These are phyloP conservation scores for Drosophila athabasca DNA, from an alignment of 1,140 invertebrate species.

Conservation along the genomic window DNA sequence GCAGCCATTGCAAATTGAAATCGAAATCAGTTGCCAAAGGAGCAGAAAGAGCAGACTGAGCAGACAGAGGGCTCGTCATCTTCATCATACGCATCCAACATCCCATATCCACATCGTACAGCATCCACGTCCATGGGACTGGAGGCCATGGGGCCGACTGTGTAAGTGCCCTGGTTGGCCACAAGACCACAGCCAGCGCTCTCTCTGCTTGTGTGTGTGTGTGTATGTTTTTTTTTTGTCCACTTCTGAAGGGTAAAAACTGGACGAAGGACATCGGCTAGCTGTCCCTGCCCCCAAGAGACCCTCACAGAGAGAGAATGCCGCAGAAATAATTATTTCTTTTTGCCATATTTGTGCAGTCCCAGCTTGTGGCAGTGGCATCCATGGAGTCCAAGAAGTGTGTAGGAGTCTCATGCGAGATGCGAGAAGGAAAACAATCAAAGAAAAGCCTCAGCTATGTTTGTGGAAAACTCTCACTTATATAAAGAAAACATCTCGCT, in stretches of 20 bases:
- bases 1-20: conserved; percentile 77
- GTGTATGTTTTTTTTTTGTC: conserved; percentile 60
- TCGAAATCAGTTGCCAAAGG: conserved; percentile 74
- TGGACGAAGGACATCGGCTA: conserved; percentile 40
- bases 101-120: conserved; percentile 19
- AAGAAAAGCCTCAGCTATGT: conserved; percentile 27
- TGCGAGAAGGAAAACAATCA: conserved; percentile 36
- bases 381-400: conserved; percentile 12
- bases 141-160: conserved; percentile 54
- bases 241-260: conserved; percentile 54
- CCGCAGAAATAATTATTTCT: conserved; percentile 81
- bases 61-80: conserved; percentile 47
- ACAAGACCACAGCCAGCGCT: conserved; percentile 62
- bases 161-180: conserved; percentile 75
- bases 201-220: not conserved
- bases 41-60: conserved; percentile 16
- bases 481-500: conserved; percentile 6
- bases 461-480: conserved; percentile 20
- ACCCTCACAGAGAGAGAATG: conserved; percentile 60
- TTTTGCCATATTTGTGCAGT: conserved; percentile 62
- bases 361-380: conserved; percentile 33
- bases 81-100: conserved; percentile 42
- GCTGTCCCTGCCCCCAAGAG: conserved; percentile 49
- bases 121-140: conserved; percentile 42
- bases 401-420: conserved; percentile 38